Conservation (phyloP, 2,113 vertebrate genomes). For the Australoheros scitulus region DNA sequence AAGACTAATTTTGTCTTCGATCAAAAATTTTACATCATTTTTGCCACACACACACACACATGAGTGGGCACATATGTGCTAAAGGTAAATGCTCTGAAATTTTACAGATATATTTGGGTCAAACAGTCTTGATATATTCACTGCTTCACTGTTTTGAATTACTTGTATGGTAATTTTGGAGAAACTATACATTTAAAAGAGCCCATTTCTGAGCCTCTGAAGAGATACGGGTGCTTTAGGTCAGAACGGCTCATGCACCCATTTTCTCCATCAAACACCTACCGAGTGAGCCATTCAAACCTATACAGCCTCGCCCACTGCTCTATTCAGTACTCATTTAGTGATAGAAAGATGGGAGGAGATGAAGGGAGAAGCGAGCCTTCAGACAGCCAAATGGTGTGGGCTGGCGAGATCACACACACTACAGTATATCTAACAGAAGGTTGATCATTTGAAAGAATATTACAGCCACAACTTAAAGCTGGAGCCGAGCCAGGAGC, state of each 20-base stretch:
- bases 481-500: slow-evolving; percentile 54
- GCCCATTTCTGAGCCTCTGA: slow-evolving; percentile 64
- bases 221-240: slow-evolving; percentile 62
- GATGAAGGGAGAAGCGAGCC: slow-evolving; percentile 41
- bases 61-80: not conserved
- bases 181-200: slow-evolving; percentile 80
- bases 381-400: slow-evolving; percentile 38
- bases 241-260: slow-evolving; percentile 49
- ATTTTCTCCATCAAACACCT: slow-evolving; percentile 68
- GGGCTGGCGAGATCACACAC: slow-evolving; percentile 33
- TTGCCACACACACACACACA: slow-evolving; percentile 13
- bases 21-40: slow-evolving; percentile 37
- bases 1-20: slow-evolving; percentile 47
- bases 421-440: slow-evolving; percentile 21
- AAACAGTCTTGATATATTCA: slow-evolving; percentile 57
- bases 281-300: slow-evolving; percentile 56
- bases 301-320: slow-evolving; percentile 31
- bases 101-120: slow-evolving; percentile 49
- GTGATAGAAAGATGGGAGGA: slow-evolving; percentile 53
- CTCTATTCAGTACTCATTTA: slow-evolving; percentile 67
- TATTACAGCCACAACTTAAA: slow-evolving; percentile 55
- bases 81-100: slow-evolving; percentile 48
- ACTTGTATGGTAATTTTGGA: slow-evolving; percentile 73
- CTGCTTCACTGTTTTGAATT: slow-evolving; percentile 59
- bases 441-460: slow-evolving; percentile 57